Percentiles rank a stretch among this genome's conserved stretches.
Evolutionary conservation across 2,888 invertebrate genomes (phyloP).

Genomic region (Subacronicta megacephala): DNA sequence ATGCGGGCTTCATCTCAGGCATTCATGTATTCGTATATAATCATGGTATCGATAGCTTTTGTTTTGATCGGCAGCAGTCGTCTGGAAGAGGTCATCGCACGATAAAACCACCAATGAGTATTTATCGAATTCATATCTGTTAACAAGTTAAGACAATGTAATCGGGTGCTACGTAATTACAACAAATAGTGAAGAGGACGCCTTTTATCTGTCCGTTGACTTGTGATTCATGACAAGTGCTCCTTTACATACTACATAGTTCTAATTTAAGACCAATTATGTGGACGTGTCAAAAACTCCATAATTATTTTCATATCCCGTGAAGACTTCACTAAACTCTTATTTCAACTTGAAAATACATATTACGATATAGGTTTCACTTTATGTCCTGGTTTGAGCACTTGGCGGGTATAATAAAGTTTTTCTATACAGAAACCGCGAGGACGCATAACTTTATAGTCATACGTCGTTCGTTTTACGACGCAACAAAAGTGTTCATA

Average conservation of each 20-base stretch:
- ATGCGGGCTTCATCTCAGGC: conserved; percentile 71
- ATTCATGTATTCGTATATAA: conserved; percentile 68
- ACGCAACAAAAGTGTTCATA: conserved; percentile 61
- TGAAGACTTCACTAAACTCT: conserved; percentile 35
- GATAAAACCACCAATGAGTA: conserved; percentile 71
- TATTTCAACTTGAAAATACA: conserved; percentile 40
- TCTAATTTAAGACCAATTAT: conserved; percentile 50
- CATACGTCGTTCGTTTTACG: conserved; percentile 64
- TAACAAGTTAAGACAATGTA: conserved; percentile 76
- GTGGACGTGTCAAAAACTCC: conserved; percentile 31
- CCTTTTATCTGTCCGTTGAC: conserved; percentile 72
- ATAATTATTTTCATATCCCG: conserved; percentile 44
- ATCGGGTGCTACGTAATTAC: conserved; percentile 69
- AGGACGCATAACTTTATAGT: conserved; percentile 60
- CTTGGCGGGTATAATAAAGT: conserved; percentile 57
- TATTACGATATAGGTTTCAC: conserved; percentile 30
- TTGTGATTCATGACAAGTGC: conserved; percentile 60
- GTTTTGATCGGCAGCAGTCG: conserved; percentile 61
- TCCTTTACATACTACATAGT: conserved; percentile 35
- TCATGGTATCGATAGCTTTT: conserved; percentile 61
- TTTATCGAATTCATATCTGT: conserved; percentile 76
- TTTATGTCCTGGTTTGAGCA: conserved; percentile 46
- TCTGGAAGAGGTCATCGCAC: conserved; percentile 71
- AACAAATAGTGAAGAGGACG: conserved; percentile 61
- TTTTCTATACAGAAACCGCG: conserved; percentile 66